Conservation (phyloP, 2,113 vertebrate genomes). For the Echinops telfairi region DNA sequence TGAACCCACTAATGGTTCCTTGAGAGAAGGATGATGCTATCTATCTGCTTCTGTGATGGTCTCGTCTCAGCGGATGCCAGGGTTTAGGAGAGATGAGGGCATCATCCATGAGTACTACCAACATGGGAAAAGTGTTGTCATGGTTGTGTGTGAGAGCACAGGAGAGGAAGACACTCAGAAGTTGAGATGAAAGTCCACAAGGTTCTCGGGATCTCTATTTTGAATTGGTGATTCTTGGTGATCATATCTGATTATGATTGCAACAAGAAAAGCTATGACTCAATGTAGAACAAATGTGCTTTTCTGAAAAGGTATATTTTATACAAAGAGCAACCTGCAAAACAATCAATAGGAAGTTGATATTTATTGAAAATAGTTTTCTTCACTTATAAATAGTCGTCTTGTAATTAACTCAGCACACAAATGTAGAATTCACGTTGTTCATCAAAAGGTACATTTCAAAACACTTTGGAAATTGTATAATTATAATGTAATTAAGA, state of each 20-base stretch:
- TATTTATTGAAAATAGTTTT: slow-evolving; percentile 39
- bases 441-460: slow-evolving; percentile 69
- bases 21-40: no score
- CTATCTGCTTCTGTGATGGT: no score
- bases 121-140: no score
- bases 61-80: no score
- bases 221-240: not conserved
- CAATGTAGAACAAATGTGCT: not conserved
- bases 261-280: not conserved
- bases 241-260: not conserved
- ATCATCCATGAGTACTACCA: no score
- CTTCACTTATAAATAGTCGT: slow-evolving; percentile 17
- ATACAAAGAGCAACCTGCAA: not conserved
- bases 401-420: not conserved
- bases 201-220: not conserved
- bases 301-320: slow-evolving; percentile 4
- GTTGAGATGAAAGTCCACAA: not conserved
- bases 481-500: not conserved
- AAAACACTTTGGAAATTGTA: slow-evolving; percentile 54
- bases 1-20: no score
- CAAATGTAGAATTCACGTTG: slow-evolving; percentile 40
- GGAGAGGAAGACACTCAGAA: no score
- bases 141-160: no score
- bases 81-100: no score
- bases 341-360: not conserved